Base-by-base conservation (phyloP, 1,140 invertebrate genomes). In the Heliothis subflexa region DNA sequence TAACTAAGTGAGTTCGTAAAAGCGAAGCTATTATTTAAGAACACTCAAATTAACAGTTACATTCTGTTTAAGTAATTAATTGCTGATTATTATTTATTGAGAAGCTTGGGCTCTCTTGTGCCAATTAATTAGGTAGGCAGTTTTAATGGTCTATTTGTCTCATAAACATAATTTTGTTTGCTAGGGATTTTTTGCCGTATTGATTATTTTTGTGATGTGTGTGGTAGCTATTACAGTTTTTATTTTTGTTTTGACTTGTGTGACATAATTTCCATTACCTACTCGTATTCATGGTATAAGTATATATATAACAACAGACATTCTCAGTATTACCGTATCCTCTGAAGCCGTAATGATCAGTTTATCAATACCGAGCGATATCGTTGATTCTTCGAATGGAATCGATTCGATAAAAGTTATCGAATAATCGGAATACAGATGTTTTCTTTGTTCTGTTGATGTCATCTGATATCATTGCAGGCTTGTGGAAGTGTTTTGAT, bases 1-100 rank as follows among this genome's bases (percentile, higher is more conserved):
- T 70, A 70, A 70, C 50, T 70, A 18, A 70, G 50, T 70, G 47
- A 14, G 50, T 50, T 70, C 66, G 45, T 70, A 70, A 49, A 47
- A 68, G 25, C 64, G n/a, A 50, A 28, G 21, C 45, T 70, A 70
- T n/a, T 14, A 25, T 52, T 70, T 25, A 66, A 52, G 18, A 52
- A 70, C 18, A 52, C 47, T 25, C 13, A 21, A 28, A 52, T 49
- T 70, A 70, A 50, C 66, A 18, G 21, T 49, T 70, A 70, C 66
- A 52, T 66, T 66, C 2, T 13, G 47, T 52, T 68, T 70, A n/a
- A 70, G 47, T 70, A 52, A 52, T 68, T 68, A 68, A 64, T 66
- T 70, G 66, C 25, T 70, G 16, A 70, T 28, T 28, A 52, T 70
- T 70, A 28, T 50, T 25, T 70, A 50, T 18, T 18, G 13, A 50